Percentiles rank a stretch among this genome's conserved stretches.
These are phyloP conservation scores for Coturnix japonica DNA, from an alignment of 2,113 vertebrate genomes.

Conservation along the genomic window DNA sequence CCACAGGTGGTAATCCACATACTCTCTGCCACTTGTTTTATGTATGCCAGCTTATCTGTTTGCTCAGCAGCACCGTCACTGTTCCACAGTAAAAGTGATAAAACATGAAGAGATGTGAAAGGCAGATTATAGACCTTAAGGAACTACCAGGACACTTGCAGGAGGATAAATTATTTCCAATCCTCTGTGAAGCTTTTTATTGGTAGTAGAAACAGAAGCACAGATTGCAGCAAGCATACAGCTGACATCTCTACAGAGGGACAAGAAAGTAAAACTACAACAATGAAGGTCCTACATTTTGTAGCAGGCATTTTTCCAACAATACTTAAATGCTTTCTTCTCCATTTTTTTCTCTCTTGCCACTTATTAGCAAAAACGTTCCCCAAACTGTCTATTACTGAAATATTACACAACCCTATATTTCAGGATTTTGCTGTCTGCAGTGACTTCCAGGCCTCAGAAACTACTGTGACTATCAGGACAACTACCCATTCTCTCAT, in stretches of 20 bases:
- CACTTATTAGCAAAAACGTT: neutral
- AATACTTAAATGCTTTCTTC: neutral
- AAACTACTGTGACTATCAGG: no score
- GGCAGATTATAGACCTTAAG: neutral
- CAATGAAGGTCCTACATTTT: neutral
- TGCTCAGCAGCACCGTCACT: no score
- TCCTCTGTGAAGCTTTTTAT: neutral
- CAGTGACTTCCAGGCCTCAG: neutral
- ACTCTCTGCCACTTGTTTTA: neutral
- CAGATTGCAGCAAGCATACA: neutral
- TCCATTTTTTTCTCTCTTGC: neutral
- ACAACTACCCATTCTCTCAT: no score
- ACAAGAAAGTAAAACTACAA: neutral
- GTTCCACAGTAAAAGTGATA: neutral
- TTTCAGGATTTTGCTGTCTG: neutral
- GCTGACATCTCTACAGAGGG: neutral
- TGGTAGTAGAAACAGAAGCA: neutral
- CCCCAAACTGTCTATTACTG: neutral
- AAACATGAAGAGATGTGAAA: fast-evolving
- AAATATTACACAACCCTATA: no score
- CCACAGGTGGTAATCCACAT: neutral
- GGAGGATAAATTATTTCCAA: neutral
- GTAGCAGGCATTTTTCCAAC: neutral
- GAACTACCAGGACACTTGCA: fast-evolving
- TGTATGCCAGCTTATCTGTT: fast-evolving